A percentile compares a stretch with the other conserved stretches of the same genome.
Conservation (phyloP, 2,888 invertebrate species). For the Calliopum simillimum region DNA sequence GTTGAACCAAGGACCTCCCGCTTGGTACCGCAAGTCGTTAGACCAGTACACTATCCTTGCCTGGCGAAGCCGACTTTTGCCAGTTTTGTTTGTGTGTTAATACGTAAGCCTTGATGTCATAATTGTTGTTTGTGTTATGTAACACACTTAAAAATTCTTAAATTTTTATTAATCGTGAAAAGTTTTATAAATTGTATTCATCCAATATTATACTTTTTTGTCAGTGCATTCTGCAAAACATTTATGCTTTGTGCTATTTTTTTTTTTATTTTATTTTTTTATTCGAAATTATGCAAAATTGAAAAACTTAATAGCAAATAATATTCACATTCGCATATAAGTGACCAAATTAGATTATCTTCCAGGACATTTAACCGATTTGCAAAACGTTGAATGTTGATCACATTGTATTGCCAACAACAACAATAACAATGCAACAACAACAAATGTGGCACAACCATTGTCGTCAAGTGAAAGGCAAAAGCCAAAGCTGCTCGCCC, state of each 20-base stretch:
- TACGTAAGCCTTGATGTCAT: too few species aligned
- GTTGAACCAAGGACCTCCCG: too few species aligned
- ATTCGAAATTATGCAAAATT: constrained; percentile 13
- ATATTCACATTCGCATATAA: constrained; percentile 65
- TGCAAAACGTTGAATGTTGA: constrained; percentile 50
- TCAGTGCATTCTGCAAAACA: too few species aligned
- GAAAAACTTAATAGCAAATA: constrained; percentile 56
- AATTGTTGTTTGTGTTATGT: too few species aligned
- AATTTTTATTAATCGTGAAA: too few species aligned
- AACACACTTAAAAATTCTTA: too few species aligned
- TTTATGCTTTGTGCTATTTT: background rate
- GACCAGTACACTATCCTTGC: too few species aligned
- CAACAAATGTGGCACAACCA: constrained; percentile 21
- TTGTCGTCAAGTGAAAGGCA: background rate
- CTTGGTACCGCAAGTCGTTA: too few species aligned
- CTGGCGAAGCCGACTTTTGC: too few species aligned
- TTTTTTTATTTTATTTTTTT: background rate
- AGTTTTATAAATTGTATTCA: too few species aligned
- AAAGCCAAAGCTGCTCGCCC: background rate
- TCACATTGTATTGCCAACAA: constrained; percentile 38
- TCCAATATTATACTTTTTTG: too few species aligned
- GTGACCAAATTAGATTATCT: constrained; percentile 68
- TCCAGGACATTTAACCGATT: constrained; percentile 65
- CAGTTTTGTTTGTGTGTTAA: too few species aligned
- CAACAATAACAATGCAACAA: constrained; percentile 31